Percentiles rank a stretch among this genome's conserved stretches.
phyloP scores from a whole-genome alignment of 2,888 invertebrate genomes.

The Germaria angustata region DNA sequence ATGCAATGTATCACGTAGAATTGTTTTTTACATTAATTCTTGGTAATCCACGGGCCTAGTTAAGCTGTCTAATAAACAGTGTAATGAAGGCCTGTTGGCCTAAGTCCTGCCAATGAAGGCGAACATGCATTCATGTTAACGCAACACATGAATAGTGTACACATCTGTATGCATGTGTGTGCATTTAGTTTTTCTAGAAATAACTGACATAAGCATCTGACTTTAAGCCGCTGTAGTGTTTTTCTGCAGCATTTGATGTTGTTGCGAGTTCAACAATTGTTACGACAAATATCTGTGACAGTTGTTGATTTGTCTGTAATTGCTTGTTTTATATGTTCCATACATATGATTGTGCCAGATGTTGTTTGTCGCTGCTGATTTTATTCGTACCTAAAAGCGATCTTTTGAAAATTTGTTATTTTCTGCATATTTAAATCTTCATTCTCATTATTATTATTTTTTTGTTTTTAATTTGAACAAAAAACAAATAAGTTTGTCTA shows the following conservation, averaged over 20 bases:
- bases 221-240: slow-evolving; percentile 7
- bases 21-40: no score
- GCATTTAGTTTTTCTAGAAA: slow-evolving; percentile 13
- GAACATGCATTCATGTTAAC: background rate
- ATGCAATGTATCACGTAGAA: no score
- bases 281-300: slow-evolving; percentile 66
- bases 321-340: slow-evolving; percentile 52
- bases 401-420: background rate
- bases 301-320: slow-evolving; percentile 66
- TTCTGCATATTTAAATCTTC: slow-evolving; percentile 25
- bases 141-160: background rate
- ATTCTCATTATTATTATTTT: background rate
- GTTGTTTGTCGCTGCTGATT: slow-evolving; percentile 12
- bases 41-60: no score
- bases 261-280: slow-evolving; percentile 51
- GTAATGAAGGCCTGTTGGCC: background rate
- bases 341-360: slow-evolving; percentile 35
- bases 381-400: background rate
- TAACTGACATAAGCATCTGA: slow-evolving; percentile 40
- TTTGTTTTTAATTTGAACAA: background rate
- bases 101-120: background rate
- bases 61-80: no score
- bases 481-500: slow-evolving; percentile 9
- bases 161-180: background rate
- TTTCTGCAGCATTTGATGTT: slow-evolving; percentile 12